Percentiles rank a stretch among this genome's conserved stretches.
Conservation (phyloP, 1,140 invertebrate species). For the Hyphantria cunea region DNA sequence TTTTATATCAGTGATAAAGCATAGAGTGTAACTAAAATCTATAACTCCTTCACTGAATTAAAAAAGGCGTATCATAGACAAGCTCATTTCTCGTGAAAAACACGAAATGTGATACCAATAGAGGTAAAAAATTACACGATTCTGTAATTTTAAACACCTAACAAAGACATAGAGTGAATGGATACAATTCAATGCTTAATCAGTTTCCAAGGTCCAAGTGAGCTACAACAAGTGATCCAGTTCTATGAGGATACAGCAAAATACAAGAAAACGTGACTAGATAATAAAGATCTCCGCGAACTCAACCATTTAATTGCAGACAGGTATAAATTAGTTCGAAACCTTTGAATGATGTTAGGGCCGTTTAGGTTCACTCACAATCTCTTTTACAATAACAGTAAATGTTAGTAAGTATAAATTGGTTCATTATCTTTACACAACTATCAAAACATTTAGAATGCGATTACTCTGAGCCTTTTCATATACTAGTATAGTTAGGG, state of each 20-base stretch:
- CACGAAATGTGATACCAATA: too few relatives aligned
- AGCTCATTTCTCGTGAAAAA: too few relatives aligned
- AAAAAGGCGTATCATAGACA: too few relatives aligned
- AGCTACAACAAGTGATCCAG: slow-evolving; percentile 11
- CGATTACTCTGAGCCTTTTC: too few relatives aligned
- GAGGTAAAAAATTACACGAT: slow-evolving; percentile 5
- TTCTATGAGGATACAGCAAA: slow-evolving; percentile 22
- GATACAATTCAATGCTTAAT: slow-evolving; percentile 19
- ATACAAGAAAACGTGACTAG: slow-evolving; percentile 24
- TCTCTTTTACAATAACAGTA: slow-evolving; percentile 13
- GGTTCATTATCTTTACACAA: too few relatives aligned
- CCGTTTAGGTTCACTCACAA: slow-evolving; percentile 2
- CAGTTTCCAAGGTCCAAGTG: slow-evolving; percentile 15
- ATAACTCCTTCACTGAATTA: too few relatives aligned
- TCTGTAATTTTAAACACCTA: slow-evolving; percentile 3
- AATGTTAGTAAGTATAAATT: too few relatives aligned
- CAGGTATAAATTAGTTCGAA: slow-evolving; percentile 14
- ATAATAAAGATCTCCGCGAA: slow-evolving; percentile 18
- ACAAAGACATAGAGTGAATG: slow-evolving; percentile 17
- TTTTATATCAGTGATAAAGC: too few relatives aligned
- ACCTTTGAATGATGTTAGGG: slow-evolving; percentile 10
- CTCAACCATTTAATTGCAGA: slow-evolving; percentile 19
- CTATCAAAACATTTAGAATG: too few relatives aligned
- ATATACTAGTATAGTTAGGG: too few relatives aligned
- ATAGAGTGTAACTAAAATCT: too few relatives aligned